Base-by-base conservation (phyloP, 2,888 invertebrate species). In the Volucella zonaria region DNA sequence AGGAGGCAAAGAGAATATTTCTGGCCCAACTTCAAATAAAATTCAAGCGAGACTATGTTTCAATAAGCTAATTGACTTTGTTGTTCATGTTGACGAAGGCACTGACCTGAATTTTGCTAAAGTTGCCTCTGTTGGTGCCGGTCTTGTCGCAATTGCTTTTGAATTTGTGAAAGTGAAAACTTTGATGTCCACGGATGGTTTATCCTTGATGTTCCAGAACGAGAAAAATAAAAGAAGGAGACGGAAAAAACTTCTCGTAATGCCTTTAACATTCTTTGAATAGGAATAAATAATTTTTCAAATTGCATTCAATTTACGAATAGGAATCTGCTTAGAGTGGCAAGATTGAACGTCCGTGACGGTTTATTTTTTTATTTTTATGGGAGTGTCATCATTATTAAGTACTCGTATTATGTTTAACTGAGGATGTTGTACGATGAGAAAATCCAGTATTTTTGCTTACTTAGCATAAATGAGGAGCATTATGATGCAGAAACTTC, bases 1-100 rank as follows among this genome's bases (percentile, higher is more conserved):
- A 12, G 9, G 14, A 12, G 56, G 8, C 12, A 43, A 45, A 1
- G 38, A 62, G 31, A 18, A 47, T 45, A 62, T 47, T 31, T 47
- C 18, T 47, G 38, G 31, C 54, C 15, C 9, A 42, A 66, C 40
- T 61, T 59, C 47, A 71, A n/a, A 71, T 61, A 43, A 61, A 61
- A 51, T 61, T 42, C 14, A 49, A 61, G 56, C 42, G 40, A 54
- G 23, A 14, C 47, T 58, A 9, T 58, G 58, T 66, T 49, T 56
- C 66, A 75, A 75, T 66, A 75, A 58, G 31, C 66, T 66, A 66
- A 75, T 58, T 66, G 56, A 75, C 74, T 66, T 58, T 66, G 66
- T 58, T 75, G 58, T 66, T 75, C 47, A 66, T 58, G 56, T 75
- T 75, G 56, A 49, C 42, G 42, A 52, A 42, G 58, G 56, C 66